Evolutionary conservation across 2,797 vertebrate genomes (phyloP), one percentile per base, ranked within the genome.

Genomic region (Harpagifer antarcticus): DNA sequence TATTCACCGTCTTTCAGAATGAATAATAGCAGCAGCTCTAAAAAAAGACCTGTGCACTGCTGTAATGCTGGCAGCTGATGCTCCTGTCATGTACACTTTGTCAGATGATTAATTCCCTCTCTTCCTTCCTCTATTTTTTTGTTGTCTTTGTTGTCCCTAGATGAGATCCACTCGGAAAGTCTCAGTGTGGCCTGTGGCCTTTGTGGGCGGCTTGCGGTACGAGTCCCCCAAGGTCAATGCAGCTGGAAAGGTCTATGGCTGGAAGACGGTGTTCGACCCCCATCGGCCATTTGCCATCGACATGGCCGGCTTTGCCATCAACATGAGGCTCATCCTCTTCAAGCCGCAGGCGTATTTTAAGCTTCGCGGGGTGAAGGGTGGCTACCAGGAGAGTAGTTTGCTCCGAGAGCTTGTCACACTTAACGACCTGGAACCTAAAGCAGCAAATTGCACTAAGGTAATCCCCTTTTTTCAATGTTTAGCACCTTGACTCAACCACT

Each of bases 381-480:
- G 98, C 75, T 99, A 99, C 92, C 98, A 99, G 89, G 98, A 99
- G 90, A 99, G 98, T 86, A 99, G 98, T 89, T 95, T 99, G 86
- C 97, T 99, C 3, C 94, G 97, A 11, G 98, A 99, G 73, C 96
- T 99, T 0, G 98, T 99, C 79, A 99, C 98, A 55, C 94, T 99
- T 85, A 97, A 89, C 0, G 98, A 99, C 93, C 95, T 99, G 54
- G 98, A 99, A 92, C 98, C 98, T n/a, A 99, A 99, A 95, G 98
- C 98, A 50, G 97, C 97, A 93, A 99, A 99, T 86, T 99, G 98
- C 96, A 99, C 98, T 91, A 99, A 99, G 97, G 98, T 99, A 93
- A 5, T 55, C 47, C 37, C 19, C 4, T 66, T 45, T 19, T 55
- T 69, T 52, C 23, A 12, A 43, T 43, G 16, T 72, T 76, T 55